A percentile compares a stretch with the other conserved stretches of the same genome.
Conservation (phyloP, 2,888 invertebrate species). For the Tricholauxania praeusta region DNA sequence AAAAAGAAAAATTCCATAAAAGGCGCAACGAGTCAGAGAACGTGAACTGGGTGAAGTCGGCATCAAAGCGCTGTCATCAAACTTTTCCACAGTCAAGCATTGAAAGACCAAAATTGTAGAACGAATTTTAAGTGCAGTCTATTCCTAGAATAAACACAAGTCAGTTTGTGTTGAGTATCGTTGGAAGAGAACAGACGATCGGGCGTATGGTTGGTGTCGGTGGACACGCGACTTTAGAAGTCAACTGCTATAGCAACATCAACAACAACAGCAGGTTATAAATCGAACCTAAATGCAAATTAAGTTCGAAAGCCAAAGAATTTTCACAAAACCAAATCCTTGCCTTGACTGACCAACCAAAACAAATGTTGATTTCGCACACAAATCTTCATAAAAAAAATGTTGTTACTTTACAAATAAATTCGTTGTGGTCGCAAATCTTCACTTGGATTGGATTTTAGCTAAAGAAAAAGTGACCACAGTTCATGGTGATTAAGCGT, state of each 20-base stretch:
- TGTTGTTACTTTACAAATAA: constrained; percentile 41
- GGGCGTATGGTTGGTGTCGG: constrained; percentile 57
- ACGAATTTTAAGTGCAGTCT: constrained; percentile 19
- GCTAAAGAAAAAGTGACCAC: constrained; percentile 17
- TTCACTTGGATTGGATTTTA: constrained; percentile 31
- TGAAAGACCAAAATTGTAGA: constrained; percentile 13
- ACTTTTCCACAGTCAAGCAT: not conserved
- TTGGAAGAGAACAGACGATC: constrained; percentile 6
- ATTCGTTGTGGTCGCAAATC: constrained; percentile 45
- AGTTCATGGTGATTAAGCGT: constrained; percentile 30
- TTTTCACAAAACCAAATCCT: not conserved
- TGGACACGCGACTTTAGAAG: constrained; percentile 61
- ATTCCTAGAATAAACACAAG: no score
- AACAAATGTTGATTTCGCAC: constrained; percentile 24
- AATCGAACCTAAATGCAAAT: constrained; percentile 67
- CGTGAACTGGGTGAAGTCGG: constrained; percentile 41
- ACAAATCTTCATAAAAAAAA: not conserved
- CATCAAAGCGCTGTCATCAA: not conserved
- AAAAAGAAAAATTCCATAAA: constrained; percentile 9
- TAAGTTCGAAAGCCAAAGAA: constrained; percentile 42
- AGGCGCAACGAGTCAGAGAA: constrained; percentile 32
- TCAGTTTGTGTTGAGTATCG: no score
- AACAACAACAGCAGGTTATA: constrained; percentile 19
- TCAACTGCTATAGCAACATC: not conserved
- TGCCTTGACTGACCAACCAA: constrained; percentile 13